These are phyloP conservation scores for Microcebus lehilahytsara DNA, from an alignment of 2,113 vertebrate genomes.

Conservation along the genomic window DNA sequence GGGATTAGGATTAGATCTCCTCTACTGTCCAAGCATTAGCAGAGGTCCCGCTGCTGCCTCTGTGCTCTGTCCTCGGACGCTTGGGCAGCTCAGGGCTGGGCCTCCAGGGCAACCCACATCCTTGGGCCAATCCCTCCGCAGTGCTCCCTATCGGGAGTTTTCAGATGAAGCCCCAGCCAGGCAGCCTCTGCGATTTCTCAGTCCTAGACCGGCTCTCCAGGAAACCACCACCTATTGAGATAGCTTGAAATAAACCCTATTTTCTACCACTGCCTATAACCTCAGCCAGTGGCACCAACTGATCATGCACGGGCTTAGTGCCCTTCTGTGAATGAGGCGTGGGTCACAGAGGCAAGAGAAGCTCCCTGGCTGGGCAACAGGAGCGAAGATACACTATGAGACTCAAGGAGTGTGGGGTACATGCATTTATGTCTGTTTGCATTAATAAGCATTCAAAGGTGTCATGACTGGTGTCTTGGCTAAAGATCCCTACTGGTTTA, in stretches of 20 bases:
- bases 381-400: neutral
- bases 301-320: neutral
- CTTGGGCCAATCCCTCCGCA: neutral
- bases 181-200: neutral
- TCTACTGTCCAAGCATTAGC: conserved; percentile 71
- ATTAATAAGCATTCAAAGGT: neutral
- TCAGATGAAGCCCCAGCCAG: neutral
- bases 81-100: neutral
- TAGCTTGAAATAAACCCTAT: neutral
- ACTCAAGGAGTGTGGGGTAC: neutral
- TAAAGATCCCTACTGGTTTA: neutral
- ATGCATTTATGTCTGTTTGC: neutral
- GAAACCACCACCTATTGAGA: neutral
- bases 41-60: neutral
- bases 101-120: neutral
- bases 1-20: conserved; percentile 69
- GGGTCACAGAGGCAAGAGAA: neutral
- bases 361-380: neutral
- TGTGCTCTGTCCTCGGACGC: neutral
- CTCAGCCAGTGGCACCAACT: neutral
- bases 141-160: neutral
- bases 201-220: neutral
- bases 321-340: neutral
- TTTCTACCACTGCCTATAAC: neutral
- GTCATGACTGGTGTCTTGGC: neutral